Conservation (phyloP, 2,888 invertebrate species). For the Tachystola acroxantha region DNA sequence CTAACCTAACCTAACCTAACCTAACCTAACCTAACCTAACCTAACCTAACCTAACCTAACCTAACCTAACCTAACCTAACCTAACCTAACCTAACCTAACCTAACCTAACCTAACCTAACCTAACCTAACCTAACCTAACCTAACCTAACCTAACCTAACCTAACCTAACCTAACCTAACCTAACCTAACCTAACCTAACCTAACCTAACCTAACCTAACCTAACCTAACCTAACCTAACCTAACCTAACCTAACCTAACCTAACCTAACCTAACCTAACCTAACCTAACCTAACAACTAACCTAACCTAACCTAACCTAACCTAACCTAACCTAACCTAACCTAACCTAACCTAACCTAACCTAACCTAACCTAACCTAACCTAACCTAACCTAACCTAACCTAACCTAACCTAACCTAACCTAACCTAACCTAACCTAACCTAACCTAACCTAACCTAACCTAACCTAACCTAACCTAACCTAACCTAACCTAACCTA, state of each 20-base stretch:
- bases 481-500: conserved; percentile 19
- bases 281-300: too few species aligned
- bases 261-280: conserved; percentile 21
- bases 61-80: conserved; percentile 18
- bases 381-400: conserved; percentile 19
- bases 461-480: conserved; percentile 15
- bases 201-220: conserved; percentile 17
- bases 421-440: conserved; percentile 18
- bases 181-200: conserved; percentile 14
- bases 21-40: conserved; percentile 20
- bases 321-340: conserved; percentile 19
- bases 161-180: conserved; percentile 13
- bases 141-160: conserved; percentile 14
- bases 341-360: conserved; percentile 20
- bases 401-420: conserved; percentile 18
- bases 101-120: conserved; percentile 12
- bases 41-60: conserved; percentile 19
- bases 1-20: conserved; percentile 17
- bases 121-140: conserved; percentile 14
- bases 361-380: conserved; percentile 19
- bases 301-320: too few species aligned
- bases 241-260: conserved; percentile 23
- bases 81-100: conserved; percentile 14
- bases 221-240: conserved; percentile 22
- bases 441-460: conserved; percentile 16